These are phyloP conservation scores for Apantesis nais DNA, from an alignment of 2,888 invertebrate species.

Conservation along the genomic window DNA sequence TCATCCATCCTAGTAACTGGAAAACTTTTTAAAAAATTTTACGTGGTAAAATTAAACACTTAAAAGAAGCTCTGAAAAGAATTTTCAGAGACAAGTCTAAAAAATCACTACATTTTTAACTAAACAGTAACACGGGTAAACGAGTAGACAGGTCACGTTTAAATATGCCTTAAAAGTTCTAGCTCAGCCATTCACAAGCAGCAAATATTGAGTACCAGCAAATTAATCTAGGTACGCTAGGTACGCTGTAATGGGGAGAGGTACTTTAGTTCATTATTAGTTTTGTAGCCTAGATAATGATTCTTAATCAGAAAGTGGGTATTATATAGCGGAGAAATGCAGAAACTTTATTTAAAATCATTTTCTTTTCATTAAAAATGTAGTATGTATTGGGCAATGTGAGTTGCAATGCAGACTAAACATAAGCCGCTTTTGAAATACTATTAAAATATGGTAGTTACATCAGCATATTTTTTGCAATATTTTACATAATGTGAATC, in stretches of 20 bases:
- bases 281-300: neutral
- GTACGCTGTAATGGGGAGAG: too few species aligned
- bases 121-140: neutral
- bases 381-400: too few species aligned
- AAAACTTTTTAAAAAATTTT: neutral
- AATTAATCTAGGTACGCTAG: neutral
- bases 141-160: neutral
- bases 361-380: too few species aligned
- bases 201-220: neutral
- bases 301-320: neutral
- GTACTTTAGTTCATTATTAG: too few species aligned
- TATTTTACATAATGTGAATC: neutral
- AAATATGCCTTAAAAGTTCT: too few species aligned
- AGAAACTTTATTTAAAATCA: too few species aligned
- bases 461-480: too few species aligned
- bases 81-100: neutral
- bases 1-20: neutral
- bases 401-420: too few species aligned
- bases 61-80: neutral
- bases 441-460: too few species aligned
- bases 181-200: too few species aligned
- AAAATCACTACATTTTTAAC: neutral
- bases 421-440: too few species aligned
- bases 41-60: neutral
- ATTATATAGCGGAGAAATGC: neutral